Evolutionary conservation across 2,113 vertebrate species (phyloP).

Genomic region (Mustela lutreola): DNA sequence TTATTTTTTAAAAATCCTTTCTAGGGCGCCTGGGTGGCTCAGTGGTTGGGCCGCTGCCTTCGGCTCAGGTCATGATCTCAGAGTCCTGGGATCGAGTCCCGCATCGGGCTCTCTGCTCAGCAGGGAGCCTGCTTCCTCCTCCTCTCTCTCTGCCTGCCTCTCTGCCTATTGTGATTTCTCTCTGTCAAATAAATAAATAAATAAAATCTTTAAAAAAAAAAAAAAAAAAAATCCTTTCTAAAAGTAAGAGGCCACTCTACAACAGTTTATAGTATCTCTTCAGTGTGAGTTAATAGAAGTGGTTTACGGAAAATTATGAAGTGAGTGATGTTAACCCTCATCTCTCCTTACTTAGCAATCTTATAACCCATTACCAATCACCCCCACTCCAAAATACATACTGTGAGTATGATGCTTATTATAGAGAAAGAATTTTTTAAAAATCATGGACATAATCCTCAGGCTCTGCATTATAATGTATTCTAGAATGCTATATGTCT

Average conservation of each 20-base stretch:
- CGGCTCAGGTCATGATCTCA: too few species aligned
- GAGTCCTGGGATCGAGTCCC: too few species aligned
- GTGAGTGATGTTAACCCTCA: not conserved
- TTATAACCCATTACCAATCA: not conserved
- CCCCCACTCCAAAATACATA: not conserved
- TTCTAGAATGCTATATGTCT: not conserved
- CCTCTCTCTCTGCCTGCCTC: too few species aligned
- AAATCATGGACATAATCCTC: not conserved
- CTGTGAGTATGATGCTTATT: not conserved
- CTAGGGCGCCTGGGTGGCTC: too few species aligned
- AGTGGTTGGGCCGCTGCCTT: too few species aligned
- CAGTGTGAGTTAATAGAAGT: not conserved
- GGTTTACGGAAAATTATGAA: conserved; percentile 11
- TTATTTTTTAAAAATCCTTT: not conserved
- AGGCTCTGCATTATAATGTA: not conserved
- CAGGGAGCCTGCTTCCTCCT: too few species aligned
- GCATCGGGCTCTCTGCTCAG: too few species aligned
- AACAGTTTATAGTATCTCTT: not conserved
- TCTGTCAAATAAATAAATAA: too few species aligned
- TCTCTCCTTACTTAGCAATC: not conserved
- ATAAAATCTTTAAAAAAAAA: too few species aligned
- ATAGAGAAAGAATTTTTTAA: not conserved
- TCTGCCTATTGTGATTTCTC: too few species aligned
- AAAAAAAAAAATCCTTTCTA: not conserved
- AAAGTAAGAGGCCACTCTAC: not conserved